Conservation (phyloP, 2,113 vertebrate genomes). For the Reinhardtius hippoglossoides region DNA sequence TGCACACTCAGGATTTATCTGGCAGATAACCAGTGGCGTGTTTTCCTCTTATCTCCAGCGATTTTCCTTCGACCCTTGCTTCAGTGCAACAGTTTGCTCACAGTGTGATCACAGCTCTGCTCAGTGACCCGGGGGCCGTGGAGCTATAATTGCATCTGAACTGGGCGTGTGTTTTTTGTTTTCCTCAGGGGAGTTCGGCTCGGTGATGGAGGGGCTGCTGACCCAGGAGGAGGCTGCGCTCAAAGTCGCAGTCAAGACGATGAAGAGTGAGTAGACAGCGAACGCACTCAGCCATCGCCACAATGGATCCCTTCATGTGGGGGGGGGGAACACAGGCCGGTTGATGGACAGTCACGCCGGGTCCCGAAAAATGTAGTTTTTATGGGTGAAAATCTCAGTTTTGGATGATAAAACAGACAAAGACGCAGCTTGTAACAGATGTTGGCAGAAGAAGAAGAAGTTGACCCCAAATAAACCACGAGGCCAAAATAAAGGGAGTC, state of each 20-base stretch:
- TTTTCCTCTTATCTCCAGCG: constrained; percentile 9
- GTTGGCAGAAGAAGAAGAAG: constrained; percentile 37
- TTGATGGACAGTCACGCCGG: constrained; percentile 33
- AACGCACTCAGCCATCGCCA: constrained; percentile 19
- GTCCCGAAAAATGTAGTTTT: constrained; percentile 22
- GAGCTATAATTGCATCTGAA: constrained; percentile 3
- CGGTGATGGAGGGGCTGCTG: constrained; percentile 91
- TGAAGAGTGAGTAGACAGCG: constrained; percentile 89
- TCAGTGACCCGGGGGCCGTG: not conserved
- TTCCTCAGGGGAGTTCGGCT: constrained; percentile 89
- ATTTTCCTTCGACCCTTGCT: not conserved
- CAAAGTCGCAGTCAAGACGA: constrained; percentile 94
- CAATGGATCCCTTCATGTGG: constrained; percentile 55
- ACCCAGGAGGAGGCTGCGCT: constrained; percentile 89
- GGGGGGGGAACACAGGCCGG: constrained; percentile 20
- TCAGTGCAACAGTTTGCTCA: not conserved
- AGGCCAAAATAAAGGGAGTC: constrained; percentile 20
- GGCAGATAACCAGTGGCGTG: no score
- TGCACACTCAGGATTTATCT: not conserved
- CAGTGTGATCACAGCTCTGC: not conserved
- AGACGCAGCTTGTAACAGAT: constrained; percentile 25
- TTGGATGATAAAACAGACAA: constrained; percentile 45
- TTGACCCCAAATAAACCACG: constrained; percentile 12
- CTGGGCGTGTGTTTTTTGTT: constrained; percentile 4
- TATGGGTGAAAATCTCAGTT: constrained; percentile 8